Evolutionary conservation across 1,140 invertebrate genomes (phyloP), one percentile per base, ranked within the genome.

Genomic region (Neodiprion fabricii): DNA sequence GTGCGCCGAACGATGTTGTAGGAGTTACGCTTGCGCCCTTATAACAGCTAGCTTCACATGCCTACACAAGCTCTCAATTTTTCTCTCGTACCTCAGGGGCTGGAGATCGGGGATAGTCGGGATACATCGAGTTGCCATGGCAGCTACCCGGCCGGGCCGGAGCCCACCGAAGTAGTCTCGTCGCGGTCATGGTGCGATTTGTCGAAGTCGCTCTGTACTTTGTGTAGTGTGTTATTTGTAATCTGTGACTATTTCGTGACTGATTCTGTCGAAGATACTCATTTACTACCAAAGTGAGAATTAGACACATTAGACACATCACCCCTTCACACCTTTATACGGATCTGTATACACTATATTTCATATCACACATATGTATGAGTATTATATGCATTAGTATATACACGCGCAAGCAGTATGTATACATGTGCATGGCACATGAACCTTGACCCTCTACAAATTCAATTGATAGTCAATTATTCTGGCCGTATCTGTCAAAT

Each of bases 91-190:
- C n/a, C 53, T 14, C 4, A 17, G 67, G 67, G 14, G 14, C 11
- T 14, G 23, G 40, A 69, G 21, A 8, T 69, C 40, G 67, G 40
- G 67, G 67, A 21, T 21, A 11, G 53, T 61, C 53, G 67, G 82
- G 82, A 82, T 78, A 82, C 78, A 77, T 81, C 79, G 81, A 81
- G 85, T 85, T 86, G 84, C 85, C 84, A 86, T 85, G 85, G 85
- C 79, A 86, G 84, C 85, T 84, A 84, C 85, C 85, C 83, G 85
- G 84, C 85, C 85, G 84, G 83, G 83, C 80, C 85, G 82, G 81
- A 82, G 83, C 79, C 81, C 83, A 61, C 53, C 9, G 53, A 17
- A 61, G 53, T 80, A 85, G 83, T 84, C 82, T 83, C 82, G 80
- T 80, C 83, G 84, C 83, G 83, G 81, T 83, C 77, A 80, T 83